Percentiles rank a stretch among this genome's conserved stretches.
Conservation (phyloP, 2,888 invertebrate species). For the Calameuta filiformis region DNA sequence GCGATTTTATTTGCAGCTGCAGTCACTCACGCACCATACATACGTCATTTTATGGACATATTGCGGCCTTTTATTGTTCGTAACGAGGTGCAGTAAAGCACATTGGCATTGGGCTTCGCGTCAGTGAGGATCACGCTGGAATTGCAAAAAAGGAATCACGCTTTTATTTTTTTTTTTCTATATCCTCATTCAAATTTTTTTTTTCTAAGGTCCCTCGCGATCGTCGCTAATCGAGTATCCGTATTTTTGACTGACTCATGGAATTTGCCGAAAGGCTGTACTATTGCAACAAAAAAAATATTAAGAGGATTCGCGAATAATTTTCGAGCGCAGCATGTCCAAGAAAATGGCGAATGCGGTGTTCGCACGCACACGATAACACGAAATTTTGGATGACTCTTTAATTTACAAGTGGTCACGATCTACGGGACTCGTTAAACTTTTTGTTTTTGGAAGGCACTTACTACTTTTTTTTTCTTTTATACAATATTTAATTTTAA, state of each 20-base stretch:
- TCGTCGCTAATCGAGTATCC: background rate
- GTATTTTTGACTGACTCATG: background rate
- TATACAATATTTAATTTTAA: slow-evolving; percentile 71
- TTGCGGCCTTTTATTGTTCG: slow-evolving; percentile 19
- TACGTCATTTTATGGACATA: slow-evolving; percentile 26
- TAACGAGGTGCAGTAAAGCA: background rate
- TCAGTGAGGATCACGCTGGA: background rate
- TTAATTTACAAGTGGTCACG: slow-evolving; percentile 65
- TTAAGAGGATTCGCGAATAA: background rate
- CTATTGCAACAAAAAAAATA: background rate
- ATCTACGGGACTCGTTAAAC: slow-evolving; percentile 65
- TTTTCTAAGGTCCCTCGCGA: background rate
- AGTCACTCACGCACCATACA: slow-evolving; percentile 20
- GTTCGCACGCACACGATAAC: slow-evolving; percentile 28
- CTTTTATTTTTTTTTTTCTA: background rate
- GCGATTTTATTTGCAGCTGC: slow-evolving; percentile 4
- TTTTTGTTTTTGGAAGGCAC: slow-evolving; percentile 76
- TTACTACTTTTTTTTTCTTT: slow-evolving; percentile 81
- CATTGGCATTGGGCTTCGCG: background rate
- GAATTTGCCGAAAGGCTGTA: background rate
- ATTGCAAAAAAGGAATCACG: background rate
- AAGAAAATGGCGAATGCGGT: background rate
- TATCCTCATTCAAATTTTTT: background rate
- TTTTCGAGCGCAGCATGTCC: background rate
- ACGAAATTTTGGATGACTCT: slow-evolving; percentile 59